Evolutionary conservation across 2,888 invertebrate genomes (phyloP).

Genomic region (Andricus curvator): DNA sequence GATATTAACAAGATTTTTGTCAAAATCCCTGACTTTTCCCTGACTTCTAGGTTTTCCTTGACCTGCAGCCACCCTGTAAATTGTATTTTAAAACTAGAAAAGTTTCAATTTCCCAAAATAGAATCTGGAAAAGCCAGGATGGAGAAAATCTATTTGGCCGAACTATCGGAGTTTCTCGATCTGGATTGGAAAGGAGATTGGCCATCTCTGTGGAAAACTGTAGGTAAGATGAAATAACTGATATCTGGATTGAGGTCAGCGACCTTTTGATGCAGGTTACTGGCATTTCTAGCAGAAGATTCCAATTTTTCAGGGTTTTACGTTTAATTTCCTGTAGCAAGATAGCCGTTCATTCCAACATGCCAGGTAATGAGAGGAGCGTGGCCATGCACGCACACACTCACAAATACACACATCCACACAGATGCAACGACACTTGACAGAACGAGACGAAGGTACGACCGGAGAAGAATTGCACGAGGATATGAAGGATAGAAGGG

Average conservation of each 20-base stretch:
- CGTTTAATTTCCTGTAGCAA: slow-evolving; percentile 55
- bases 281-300: slow-evolving; percentile 13
- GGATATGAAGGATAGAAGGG: slow-evolving; percentile 30
- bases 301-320: slow-evolving; percentile 55
- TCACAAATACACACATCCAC: neutral
- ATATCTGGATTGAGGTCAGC: neutral
- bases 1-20: too few species aligned
- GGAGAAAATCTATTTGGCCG: neutral
- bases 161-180: slow-evolving; percentile 8
- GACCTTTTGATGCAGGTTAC: neutral
- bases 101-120: neutral
- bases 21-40: too few species aligned
- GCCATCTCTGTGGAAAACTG: slow-evolving; percentile 15
- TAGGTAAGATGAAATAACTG: slow-evolving; percentile 23
- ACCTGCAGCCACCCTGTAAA: neutral
- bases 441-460: slow-evolving; percentile 44
- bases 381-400: slow-evolving; percentile 3
- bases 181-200: slow-evolving; percentile 21
- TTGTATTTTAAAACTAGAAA: neutral
- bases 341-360: slow-evolving; percentile 46
- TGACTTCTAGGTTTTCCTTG: too few species aligned
- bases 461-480: slow-evolving; percentile 47
- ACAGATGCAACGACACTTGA: slow-evolving; percentile 42
- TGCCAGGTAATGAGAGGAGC: slow-evolving; percentile 45
- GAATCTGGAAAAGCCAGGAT: neutral